Percentiles rank a stretch among this genome's conserved stretches.
Evolutionary conservation across 53 echinoderm and acorn worm genomes (phyloP).

Genomic region (Mesocentrotus franciscanus): DNA sequence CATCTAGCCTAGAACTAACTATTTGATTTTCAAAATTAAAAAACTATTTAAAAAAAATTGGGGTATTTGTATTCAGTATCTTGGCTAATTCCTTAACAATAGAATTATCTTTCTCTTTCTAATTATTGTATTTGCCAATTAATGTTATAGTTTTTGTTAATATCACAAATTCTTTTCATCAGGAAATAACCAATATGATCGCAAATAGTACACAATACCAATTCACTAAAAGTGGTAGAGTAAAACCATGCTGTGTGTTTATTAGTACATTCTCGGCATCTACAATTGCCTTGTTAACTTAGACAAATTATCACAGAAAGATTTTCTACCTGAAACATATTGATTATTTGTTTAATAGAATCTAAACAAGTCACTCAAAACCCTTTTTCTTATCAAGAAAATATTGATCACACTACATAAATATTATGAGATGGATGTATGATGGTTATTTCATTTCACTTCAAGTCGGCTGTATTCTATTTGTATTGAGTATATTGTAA

Average conservation of each 20-base stretch:
- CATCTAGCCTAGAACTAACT: too few species aligned
- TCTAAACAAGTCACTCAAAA: neutral
- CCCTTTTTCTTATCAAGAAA: neutral
- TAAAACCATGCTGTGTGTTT: too few species aligned
- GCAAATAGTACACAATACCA: neutral
- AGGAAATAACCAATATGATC: neutral
- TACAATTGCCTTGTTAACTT: too few species aligned
- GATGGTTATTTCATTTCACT: neutral
- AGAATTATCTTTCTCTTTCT: neutral
- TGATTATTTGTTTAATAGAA: neutral
- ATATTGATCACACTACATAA: neutral
- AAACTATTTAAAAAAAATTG: too few species aligned
- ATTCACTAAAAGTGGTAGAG: too few species aligned
- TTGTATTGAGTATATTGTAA: neutral
- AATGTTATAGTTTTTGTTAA: neutral
- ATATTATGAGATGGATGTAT: neutral
- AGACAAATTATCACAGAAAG: neutral
- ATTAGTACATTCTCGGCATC: too few species aligned
- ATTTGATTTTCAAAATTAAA: too few species aligned
- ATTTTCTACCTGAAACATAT: neutral
- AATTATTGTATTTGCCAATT: neutral
- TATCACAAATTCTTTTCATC: neutral
- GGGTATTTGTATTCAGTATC: neutral
- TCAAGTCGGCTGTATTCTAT: neutral
- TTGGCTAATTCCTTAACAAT: neutral